Base-by-base conservation (phyloP, 2,113 vertebrate species). In the Zosterops pallidus region DNA sequence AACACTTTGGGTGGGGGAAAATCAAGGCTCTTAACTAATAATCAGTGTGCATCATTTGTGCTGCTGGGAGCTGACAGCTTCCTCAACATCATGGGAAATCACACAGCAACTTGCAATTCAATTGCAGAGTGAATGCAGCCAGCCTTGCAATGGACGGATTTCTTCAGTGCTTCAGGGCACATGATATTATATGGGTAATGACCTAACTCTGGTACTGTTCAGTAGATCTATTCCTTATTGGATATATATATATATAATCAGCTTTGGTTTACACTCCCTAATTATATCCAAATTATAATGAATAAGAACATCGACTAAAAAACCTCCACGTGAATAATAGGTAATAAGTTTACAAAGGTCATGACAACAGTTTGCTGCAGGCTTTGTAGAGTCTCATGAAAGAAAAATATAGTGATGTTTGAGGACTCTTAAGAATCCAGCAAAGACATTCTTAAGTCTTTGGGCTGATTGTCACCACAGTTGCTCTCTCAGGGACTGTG, bases 81-180 rank as follows among this genome's bases (percentile, higher is more conserved):
- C 64, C 41, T 35, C 6, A 2, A 12, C 5, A 2, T 12, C 17
- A 4, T 1, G 23, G 56, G 12, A 64, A 42, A 9, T 5, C 49
- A 16, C 2, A 8, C 1, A 31, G 15, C 56, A 56, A 24, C 17
- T 52, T 23, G 11, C 0, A 1, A 11, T 28, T 8, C 26, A 2
- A 0, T 7, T 60, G 49, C 21, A 42, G 41, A 49, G 17, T 6
- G 31, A 39, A 53, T 23, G 35, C 53, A 69, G 12, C 29, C 65
- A 69, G 22, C 24, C 52, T 53, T 42, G 44, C 24, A 65, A 50
- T 42, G 37, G 18, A n/a, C 9, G 41, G n/a, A 25, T 11, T 60
- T 62, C 33, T 47, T 67, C 76, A 77, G 39, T 23, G 52, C 47
- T 81, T 70, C 18, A 23, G 18, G 8, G 29, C 25, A 15, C 24